These are phyloP conservation scores for Diabrotica balteata DNA, from an alignment of 2,888 invertebrate species.

Conservation along the genomic window DNA sequence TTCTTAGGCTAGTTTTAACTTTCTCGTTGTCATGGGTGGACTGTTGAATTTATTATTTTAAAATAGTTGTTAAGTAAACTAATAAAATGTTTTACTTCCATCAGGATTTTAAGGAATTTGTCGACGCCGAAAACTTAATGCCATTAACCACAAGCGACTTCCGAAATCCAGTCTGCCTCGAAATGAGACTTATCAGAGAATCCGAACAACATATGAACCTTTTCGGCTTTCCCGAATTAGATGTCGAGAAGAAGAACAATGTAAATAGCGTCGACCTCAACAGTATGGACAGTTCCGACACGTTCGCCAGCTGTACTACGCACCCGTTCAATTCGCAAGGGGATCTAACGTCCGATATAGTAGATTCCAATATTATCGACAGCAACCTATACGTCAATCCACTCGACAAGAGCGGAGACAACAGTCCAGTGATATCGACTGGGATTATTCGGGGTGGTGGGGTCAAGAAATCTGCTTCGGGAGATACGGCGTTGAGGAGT, in stretches of 20 bases:
- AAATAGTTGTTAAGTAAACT: background rate
- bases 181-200: constrained; percentile 71
- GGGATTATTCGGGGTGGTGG: constrained; percentile 43
- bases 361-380: constrained; percentile 61
- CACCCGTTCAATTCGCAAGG: constrained; percentile 90
- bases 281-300: constrained; percentile 83
- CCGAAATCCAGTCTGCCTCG: constrained; percentile 82
- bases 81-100: background rate
- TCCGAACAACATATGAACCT: constrained; percentile 32
- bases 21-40: no score
- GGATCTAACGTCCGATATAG: constrained; percentile 61
- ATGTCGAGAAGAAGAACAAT: constrained; percentile 52
- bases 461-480: constrained; percentile 83
- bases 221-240: constrained; percentile 43
- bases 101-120: constrained; percentile 89
- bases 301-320: constrained; percentile 95
- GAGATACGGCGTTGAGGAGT: constrained; percentile 76
- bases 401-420: constrained; percentile 69
- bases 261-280: constrained; percentile 63
- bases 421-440: constrained; percentile 59
- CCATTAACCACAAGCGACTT: constrained; percentile 85
- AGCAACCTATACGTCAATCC: constrained; percentile 91
- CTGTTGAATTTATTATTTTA: background rate
- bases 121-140: constrained; percentile 89
- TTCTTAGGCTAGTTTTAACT: no score